Evolutionary conservation across 2,113 vertebrate species (phyloP).

Genomic region (Girardinichthys multiradiatus): DNA sequence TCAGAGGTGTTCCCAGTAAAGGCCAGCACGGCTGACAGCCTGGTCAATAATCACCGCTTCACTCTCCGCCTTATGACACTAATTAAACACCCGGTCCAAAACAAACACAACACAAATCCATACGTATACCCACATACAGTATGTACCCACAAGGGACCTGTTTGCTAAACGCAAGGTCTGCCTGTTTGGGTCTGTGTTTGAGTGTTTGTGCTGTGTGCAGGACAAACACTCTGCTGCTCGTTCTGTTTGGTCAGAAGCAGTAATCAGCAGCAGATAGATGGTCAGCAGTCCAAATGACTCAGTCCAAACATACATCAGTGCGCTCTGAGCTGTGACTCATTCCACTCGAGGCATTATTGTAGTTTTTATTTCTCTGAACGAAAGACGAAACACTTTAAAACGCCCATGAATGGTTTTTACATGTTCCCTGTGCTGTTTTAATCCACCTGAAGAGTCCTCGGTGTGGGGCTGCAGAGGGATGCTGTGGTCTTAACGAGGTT

Average conservation of each 20-base stretch:
- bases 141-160: background rate
- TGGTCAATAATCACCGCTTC: conserved; percentile 61
- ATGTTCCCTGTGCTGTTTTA: conserved; percentile 2
- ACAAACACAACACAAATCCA: conserved; percentile 19
- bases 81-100: conserved; percentile 57
- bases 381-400: conserved; percentile 17
- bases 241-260: conserved; percentile 13
- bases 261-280: conserved; percentile 1
- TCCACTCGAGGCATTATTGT: conserved; percentile 18
- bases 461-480: conserved; percentile 1
- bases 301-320: background rate
- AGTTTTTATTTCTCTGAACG: conserved; percentile 25
- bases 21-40: conserved; percentile 51
- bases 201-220: background rate
- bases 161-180: conserved; percentile 5
- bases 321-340: conserved; percentile 21
- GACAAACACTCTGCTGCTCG: conserved; percentile 33
- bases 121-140: background rate
- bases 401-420: background rate
- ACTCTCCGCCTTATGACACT: conserved; percentile 56
- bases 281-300: background rate
- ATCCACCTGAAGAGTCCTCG: background rate
- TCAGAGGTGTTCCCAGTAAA: conserved; percentile 42
- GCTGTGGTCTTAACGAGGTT: background rate
- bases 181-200: conserved; percentile 1